phyloP scores from a whole-genome alignment of 92 coral and sea anemone species.

The Porites lobata region DNA sequence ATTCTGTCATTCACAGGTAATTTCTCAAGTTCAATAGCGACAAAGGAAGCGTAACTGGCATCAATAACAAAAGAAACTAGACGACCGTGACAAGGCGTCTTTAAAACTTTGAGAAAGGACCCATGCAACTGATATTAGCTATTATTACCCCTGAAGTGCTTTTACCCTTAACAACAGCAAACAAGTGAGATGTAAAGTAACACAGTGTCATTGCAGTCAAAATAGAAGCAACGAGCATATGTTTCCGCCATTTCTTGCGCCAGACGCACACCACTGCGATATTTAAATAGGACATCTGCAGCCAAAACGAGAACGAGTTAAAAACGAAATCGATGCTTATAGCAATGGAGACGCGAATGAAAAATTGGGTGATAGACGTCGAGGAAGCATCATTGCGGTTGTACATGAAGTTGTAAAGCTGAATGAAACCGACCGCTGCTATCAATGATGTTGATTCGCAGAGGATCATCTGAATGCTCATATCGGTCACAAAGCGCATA shows the following conservation, averaged over 20 bases:
- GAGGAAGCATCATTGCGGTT: not conserved
- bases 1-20: too few species aligned
- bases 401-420: slow-evolving; percentile 69
- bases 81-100: not conserved
- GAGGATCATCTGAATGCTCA: slow-evolving; percentile 74
- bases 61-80: too few species aligned
- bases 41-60: too few species aligned
- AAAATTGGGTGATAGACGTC: slow-evolving; percentile 31
- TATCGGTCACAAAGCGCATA: slow-evolving; percentile 78
- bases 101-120: slow-evolving; percentile 33
- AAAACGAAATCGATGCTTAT: slow-evolving; percentile 66
- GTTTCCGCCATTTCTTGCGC: slow-evolving; percentile 62
- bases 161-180: slow-evolving; percentile 34
- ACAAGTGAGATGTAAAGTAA: slow-evolving; percentile 49
- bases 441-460: slow-evolving; percentile 72
- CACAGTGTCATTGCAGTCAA: slow-evolving; percentile 26
- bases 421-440: slow-evolving; percentile 73
- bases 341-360: slow-evolving; percentile 57
- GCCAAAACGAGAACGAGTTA: slow-evolving; percentile 57
- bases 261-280: slow-evolving; percentile 66
- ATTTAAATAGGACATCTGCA: slow-evolving; percentile 48
- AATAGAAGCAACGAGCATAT: slow-evolving; percentile 32
- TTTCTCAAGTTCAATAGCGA: too few species aligned
- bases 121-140: slow-evolving; percentile 29
- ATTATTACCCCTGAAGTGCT: not conserved